A percentile compares a stretch with the other conserved stretches of the same genome.
These are phyloP conservation scores for Pandemis cinnamomeana DNA, from an alignment of 2,888 invertebrate genomes.

Conservation along the genomic window DNA sequence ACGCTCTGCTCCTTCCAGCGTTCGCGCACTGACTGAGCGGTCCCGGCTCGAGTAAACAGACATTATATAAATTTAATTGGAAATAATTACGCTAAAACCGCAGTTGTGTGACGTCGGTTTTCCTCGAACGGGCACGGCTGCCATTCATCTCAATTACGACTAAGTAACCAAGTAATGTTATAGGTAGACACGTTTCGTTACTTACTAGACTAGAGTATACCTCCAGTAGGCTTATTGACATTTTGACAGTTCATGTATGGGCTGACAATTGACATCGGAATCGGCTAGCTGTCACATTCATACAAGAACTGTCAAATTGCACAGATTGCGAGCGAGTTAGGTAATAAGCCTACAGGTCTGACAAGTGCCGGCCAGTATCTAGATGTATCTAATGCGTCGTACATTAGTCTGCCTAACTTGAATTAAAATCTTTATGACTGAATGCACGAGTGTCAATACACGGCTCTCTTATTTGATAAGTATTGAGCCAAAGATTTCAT, in stretches of 20 bases:
- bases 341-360: neutral
- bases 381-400: neutral
- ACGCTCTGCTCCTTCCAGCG: constrained; percentile 19
- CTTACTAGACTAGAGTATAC: neutral
- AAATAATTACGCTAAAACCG: constrained; percentile 73
- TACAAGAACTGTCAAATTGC: too few species aligned
- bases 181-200: constrained; percentile 30
- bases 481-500: too few species aligned
- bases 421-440: too few species aligned
- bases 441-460: too few species aligned
- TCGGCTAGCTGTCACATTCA: too few species aligned
- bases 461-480: too few species aligned
- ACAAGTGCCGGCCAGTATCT: neutral
- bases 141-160: constrained; percentile 69
- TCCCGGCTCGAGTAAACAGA: constrained; percentile 59
- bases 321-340: too few species aligned
- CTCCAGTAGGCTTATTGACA: neutral
- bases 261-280: too few species aligned
- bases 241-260: too few species aligned
- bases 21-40: constrained; percentile 57
- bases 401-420: neutral
- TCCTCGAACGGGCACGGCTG: constrained; percentile 59
- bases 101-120: constrained; percentile 62
- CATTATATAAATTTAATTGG: constrained; percentile 75
- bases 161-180: constrained; percentile 49